Evolutionary conservation across 1,140 invertebrate genomes (phyloP), one percentile per base, ranked within the genome.

Genomic region (Pogonus chalceus): DNA sequence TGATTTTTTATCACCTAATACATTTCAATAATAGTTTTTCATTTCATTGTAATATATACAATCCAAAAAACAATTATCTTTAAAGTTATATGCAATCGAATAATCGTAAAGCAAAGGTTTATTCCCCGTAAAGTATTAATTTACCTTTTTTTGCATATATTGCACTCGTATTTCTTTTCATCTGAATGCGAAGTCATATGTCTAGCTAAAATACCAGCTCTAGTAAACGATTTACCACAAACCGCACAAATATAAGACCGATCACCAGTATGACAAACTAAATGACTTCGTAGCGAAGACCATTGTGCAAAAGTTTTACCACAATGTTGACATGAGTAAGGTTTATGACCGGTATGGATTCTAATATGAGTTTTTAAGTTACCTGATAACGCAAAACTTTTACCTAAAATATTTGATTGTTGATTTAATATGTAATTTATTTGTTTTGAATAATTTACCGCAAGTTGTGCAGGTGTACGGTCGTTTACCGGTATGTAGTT

Each of bases 271-370:
- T 60, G 58, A 53, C 31, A 52, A 1, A 35, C 23, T n/a, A 54
- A 35, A 20, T 61, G 58, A 7, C 24, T 24, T 24, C 24, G 23
- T 24, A 61, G 20, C 24, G 43, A 48, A 10, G 50, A 53, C 26
- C 46, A 37, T 43, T 55, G 51, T 2, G 60, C 66, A 59, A 74
- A 76, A 31, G 56, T 72, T 2, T 69, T 69, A 23, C 67, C 64
- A 57, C 73, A 76, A 9, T 64, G 63, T 16, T 72, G 68, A 59
- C 74, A 75, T 14, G 62, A 54, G 50, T 72, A 74, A 14, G 57
- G 67, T 48, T 54, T 51, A 52, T 61, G 57, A 22, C 59, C 59
- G n/a, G 59, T 57, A 51, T 61, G 59, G 24, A 47, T 61, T 20
- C 55, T 24, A 20, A 39, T 49, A 26, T 61, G 59, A 47, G 39